Percentiles rank a stretch among this genome's conserved stretches.
phyloP scores from a whole-genome alignment of 2,113 vertebrate species.

The Phaethon lepturus region DNA sequence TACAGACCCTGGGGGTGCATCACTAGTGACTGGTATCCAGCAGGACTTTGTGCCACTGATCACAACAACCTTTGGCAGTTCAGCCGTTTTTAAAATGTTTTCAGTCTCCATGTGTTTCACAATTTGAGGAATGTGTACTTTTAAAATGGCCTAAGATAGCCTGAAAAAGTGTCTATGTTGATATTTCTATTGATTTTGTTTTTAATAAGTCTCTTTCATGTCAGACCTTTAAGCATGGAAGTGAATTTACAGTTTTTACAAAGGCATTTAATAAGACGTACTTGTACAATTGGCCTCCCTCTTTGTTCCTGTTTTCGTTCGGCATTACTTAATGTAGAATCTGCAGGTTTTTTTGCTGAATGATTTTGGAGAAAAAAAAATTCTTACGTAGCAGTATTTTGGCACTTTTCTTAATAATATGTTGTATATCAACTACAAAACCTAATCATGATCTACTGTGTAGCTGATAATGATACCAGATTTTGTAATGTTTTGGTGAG shows the following conservation, averaged over 20 bases:
- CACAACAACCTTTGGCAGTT: background rate
- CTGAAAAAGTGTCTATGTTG: constrained; percentile 47
- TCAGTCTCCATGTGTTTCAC: constrained; percentile 18
- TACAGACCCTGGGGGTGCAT: no score
- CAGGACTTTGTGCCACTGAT: background rate
- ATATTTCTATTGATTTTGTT: constrained; percentile 57
- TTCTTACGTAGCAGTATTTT: constrained; percentile 70
- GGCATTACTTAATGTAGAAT: constrained; percentile 54
- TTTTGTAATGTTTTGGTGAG: constrained; percentile 51
- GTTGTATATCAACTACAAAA: constrained; percentile 31
- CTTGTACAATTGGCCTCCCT: constrained; percentile 55
- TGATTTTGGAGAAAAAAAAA: background rate
- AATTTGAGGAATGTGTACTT: constrained; percentile 53
- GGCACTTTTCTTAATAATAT: constrained; percentile 59
- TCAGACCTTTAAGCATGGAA: constrained; percentile 60
- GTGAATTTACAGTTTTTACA: constrained; percentile 69
- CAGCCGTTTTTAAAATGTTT: background rate
- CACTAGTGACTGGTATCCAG: background rate
- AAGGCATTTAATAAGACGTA: constrained; percentile 71
- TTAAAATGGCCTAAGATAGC: constrained; percentile 48
- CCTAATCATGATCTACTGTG: constrained; percentile 16
- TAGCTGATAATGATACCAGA: background rate
- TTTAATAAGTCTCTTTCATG: constrained; percentile 62
- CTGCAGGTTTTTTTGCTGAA: constrained; percentile 19
- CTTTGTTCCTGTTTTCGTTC: constrained; percentile 58